Evolutionary conservation across 2,888 invertebrate genomes (phyloP), one percentile per base, ranked within the genome.

Genomic region (Calameuta filiformis): DNA sequence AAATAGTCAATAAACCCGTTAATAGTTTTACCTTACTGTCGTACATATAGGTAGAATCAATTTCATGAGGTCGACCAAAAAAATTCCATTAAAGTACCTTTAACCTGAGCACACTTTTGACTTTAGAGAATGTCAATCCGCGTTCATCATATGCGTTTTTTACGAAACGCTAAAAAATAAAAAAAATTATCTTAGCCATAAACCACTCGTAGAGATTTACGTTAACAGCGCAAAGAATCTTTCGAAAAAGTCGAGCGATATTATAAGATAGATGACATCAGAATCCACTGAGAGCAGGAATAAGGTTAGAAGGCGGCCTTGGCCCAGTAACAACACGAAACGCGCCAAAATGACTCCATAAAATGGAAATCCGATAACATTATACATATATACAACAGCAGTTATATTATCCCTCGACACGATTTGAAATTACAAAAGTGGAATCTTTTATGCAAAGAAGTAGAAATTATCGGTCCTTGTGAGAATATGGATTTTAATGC

Each of bases 281-380:
- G 31, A 34, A 34, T 71, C 33, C 12, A 34, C 71, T 1, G 71
- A 71, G 56, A 56, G 56, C 56, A 71, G 6, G 23, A 31, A 71
- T 71, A 71, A 71, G 71, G 71, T 71, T 71, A 71, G 71, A 71
- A 71, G 71, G 31, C 71, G 71, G 33, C 71, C 71, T 71, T 71
- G 71, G 71, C 71, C 71, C 71, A 71, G 71, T 71, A 71, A 71
- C 31, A 6, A 71, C 31, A 15, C 31, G 71, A 71, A 33, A 31
- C 71, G 9, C 34, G 31, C 71, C 34, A 71, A 71, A 71, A 71
- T 71, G 71, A 71, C 31, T 30, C 71, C 71, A 71, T 71, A 31
- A 71, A 71, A 12, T 71, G 34, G 71, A 34, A 33, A 71, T 71
- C 71, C 31, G 33, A 71, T 12, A 71, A 33, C 12, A 31, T 71